phyloP scores from a whole-genome alignment of 2,113 vertebrate genomes.

The Ophiodon elongatus region DNA sequence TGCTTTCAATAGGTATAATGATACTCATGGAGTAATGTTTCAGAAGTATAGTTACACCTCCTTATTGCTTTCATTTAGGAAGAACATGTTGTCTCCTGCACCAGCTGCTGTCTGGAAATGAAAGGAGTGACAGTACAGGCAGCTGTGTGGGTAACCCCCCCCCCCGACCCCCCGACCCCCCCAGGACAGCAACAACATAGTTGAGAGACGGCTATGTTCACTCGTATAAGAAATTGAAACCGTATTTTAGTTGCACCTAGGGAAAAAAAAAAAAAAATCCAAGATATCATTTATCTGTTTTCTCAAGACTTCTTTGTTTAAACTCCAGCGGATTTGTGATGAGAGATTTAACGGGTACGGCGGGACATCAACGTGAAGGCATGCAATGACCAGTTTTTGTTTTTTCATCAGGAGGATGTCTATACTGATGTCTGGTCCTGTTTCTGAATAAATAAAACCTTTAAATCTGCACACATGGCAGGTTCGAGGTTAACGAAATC shows the following conservation, averaged over 20 bases:
- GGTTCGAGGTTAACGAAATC: too few species aligned
- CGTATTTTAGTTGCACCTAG: neutral
- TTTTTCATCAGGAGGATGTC: too few species aligned
- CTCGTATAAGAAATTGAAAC: neutral
- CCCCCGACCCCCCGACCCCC: neutral
- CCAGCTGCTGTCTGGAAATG: slow-evolving; percentile 8
- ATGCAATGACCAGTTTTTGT: too few species aligned
- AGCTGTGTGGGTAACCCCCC: neutral
- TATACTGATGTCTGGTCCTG: too few species aligned
- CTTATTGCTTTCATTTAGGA: too few species aligned
- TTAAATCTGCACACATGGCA: too few species aligned
- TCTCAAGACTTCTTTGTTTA: neutral
- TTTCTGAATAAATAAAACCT: too few species aligned
- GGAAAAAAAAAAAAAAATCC: neutral
- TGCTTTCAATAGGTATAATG: neutral
- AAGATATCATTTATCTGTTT: neutral
- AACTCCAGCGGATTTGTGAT: neutral
- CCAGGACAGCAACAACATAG: neutral
- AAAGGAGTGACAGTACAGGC: slow-evolving; percentile 6
- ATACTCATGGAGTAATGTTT: neutral
- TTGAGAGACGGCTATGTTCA: neutral
- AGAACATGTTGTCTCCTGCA: too few species aligned
- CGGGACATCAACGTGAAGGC: neutral
- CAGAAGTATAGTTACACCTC: neutral
- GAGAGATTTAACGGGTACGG: neutral